Conservation (phyloP, 2,113 vertebrate species). For the Aphelocoma coerulescens region DNA sequence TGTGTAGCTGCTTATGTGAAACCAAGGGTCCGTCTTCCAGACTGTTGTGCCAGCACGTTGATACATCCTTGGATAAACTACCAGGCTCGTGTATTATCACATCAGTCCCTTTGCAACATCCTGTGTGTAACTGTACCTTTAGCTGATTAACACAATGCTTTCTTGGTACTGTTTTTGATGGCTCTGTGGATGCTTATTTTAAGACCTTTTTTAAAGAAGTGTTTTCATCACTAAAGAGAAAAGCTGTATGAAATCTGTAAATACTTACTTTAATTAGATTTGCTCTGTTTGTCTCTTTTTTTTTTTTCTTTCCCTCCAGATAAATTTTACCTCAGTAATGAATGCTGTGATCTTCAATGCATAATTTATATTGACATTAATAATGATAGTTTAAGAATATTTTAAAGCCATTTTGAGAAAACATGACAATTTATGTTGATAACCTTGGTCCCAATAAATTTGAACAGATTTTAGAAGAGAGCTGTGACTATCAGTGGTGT, state of each 20-base stretch:
- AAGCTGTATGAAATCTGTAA: neutral
- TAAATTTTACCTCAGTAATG: conserved; percentile 15
- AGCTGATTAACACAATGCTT: neutral
- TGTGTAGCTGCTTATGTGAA: neutral
- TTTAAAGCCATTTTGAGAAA: conserved; percentile 52
- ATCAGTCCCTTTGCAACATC: neutral
- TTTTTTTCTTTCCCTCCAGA: neutral
- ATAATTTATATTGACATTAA: conserved; percentile 56
- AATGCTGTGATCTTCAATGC: conserved; percentile 25
- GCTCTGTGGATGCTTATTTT: neutral
- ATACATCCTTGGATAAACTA: neutral
- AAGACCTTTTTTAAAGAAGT: neutral
- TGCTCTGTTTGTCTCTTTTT: neutral
- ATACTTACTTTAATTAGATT: conserved; percentile 4
- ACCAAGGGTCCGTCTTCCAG: neutral
- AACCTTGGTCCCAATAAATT: conserved; percentile 3
- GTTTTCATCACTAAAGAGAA: neutral
- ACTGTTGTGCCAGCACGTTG: neutral
- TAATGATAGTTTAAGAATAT: conserved; percentile 15
- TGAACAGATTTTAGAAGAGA: neutral
- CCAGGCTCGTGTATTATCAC: neutral
- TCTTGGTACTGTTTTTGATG: conserved; percentile 12
- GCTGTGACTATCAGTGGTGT: neutral
- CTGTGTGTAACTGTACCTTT: neutral
- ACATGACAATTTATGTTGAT: conserved; percentile 5